Base-by-base conservation (phyloP, 2,797 vertebrate genomes). In the Lindbergichthys nudifrons region DNA sequence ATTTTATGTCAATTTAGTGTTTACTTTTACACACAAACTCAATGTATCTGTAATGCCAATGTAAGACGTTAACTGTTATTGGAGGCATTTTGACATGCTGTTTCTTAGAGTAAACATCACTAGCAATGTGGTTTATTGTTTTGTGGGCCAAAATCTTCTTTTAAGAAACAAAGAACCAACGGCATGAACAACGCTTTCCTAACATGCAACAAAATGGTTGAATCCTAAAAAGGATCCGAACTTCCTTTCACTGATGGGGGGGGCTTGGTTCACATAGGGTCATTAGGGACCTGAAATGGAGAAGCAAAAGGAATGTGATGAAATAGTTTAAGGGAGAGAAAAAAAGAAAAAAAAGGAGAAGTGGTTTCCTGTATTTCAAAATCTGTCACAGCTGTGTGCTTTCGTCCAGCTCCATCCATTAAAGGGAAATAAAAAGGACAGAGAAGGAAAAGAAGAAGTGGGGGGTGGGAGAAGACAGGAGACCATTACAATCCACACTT, bases 221-320 rank as follows among this genome's bases (percentile, higher is more conserved):
- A 68, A 6, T 75, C 70, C 64, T 36, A 52, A 74, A 75, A 73
- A 16, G 47, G n/a, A 71, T 21, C 41, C 26, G 3, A 43, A 70
- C 57, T 59, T 65, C 42, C 21, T 67, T 48, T 64, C 2, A 18
- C 19, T 39, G 4, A 0, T 26, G 43, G 9, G 23, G 32, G 32
- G 7, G 11, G 10, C 43, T 36, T 8, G 0, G 10, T n/a, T 36
- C 43, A 26, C 41, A 32, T 9, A 21, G 53, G 45, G 13, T 48
- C 41, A 19, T 2, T 56, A 56, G 21, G 58, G 51, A 59, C 18
- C 32, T 9, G 32, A 36, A 36, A 36, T 36, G 32, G 32, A 36
- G 32, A 36, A 36, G 32, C 32, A 9, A 36, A 8, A 36, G 32
- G 32, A 36, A 36, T 36, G 7, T 36, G 32, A 36, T 7, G 32